Evolutionary conservation across 2,888 invertebrate genomes (phyloP).

Genomic region (Hydriomena furcata): DNA sequence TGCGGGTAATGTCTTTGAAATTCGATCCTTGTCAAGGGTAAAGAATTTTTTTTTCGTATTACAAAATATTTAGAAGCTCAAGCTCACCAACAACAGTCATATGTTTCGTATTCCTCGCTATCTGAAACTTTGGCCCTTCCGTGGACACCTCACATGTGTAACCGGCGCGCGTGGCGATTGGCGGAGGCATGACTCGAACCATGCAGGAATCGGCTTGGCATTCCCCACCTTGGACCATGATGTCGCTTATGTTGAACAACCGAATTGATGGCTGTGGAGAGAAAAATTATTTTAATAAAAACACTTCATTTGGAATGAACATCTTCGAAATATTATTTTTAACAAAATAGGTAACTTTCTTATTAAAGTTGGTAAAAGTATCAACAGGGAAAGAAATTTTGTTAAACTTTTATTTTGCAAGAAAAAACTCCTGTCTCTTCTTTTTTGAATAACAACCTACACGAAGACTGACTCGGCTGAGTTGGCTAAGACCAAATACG

Average conservation of each 20-base stretch:
- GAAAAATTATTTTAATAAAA: conserved; percentile 20
- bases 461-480: too few relatives aligned
- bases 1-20: neutral
- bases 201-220: conserved; percentile 65
- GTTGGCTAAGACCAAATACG: too few relatives aligned
- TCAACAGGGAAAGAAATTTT: too few relatives aligned
- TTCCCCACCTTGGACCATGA: conserved; percentile 72
- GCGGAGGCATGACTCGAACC: conserved; percentile 73
- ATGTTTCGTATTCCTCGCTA: conserved; percentile 72
- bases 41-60: too few relatives aligned
- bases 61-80: neutral
- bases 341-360: too few relatives aligned
- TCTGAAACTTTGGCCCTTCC: conserved; percentile 75
- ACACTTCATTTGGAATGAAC: too few relatives aligned
- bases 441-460: too few relatives aligned
- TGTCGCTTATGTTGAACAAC: conserved; percentile 70
- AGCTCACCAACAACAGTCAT: conserved; percentile 78
- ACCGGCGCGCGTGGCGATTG: conserved; percentile 66
- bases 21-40: too few relatives aligned
- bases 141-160: conserved; percentile 77
- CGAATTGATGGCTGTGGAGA: conserved; percentile 67
- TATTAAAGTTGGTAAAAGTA: too few relatives aligned
- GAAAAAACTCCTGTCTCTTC: too few relatives aligned
- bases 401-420: too few relatives aligned
- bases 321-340: too few relatives aligned